phyloP scores from a whole-genome alignment of 2,797 vertebrate species.

The Semaprochilodus insignis region DNA sequence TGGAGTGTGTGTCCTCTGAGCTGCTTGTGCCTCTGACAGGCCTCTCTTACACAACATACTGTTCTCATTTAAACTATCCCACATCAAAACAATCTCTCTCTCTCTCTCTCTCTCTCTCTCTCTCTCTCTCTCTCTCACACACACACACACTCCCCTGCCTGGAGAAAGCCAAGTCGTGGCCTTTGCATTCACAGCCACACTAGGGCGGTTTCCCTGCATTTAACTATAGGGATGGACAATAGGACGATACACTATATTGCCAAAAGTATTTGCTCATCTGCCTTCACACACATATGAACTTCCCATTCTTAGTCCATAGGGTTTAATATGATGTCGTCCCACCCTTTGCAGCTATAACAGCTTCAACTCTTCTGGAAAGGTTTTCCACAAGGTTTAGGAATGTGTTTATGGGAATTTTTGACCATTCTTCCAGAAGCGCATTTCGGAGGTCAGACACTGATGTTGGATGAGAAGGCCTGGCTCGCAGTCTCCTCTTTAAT shows the following conservation, averaged over 20 bases:
- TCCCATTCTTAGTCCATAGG: too few relatives aligned
- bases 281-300: too few relatives aligned
- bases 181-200: conserved; percentile 26
- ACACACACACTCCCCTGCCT: conserved; percentile 53
- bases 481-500: too few relatives aligned
- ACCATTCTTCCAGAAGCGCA: too few relatives aligned
- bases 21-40: conserved; percentile 60
- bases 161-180: conserved; percentile 32
- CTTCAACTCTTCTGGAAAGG: too few relatives aligned
- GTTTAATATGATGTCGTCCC: too few relatives aligned
- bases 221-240: neutral
- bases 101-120: neutral
- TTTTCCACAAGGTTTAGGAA: too few relatives aligned
- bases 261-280: too few relatives aligned
- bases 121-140: neutral
- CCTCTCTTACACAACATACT: conserved; percentile 54
- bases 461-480: too few relatives aligned
- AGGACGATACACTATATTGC: neutral
- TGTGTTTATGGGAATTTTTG: too few relatives aligned
- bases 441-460: too few relatives aligned
- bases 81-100: conserved; percentile 12
- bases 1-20: conserved; percentile 26
- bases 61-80: conserved; percentile 45
- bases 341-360: too few relatives aligned
- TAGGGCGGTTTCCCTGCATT: conserved; percentile 9